Evolutionary conservation across 2,113 vertebrate species (phyloP).

Genomic region (Pristiophorus japonicus): DNA sequence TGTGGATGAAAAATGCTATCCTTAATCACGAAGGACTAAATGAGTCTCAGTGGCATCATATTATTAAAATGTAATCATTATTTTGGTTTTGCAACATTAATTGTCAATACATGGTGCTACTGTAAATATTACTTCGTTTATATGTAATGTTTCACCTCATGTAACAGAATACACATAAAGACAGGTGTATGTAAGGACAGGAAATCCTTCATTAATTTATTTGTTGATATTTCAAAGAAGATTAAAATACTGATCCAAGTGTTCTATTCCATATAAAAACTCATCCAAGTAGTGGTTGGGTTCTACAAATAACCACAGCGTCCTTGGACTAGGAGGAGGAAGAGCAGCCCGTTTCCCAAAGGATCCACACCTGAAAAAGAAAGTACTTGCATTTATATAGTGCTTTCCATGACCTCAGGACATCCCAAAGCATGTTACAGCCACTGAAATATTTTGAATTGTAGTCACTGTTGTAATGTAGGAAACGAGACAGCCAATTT

Average conservation of each 20-base stretch:
- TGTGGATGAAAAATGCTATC: not conserved
- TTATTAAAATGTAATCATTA: not conserved
- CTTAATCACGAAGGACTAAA: not conserved
- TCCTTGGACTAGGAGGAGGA: not conserved
- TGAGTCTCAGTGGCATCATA: not conserved
- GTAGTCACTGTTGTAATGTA: not conserved
- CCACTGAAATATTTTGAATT: not conserved
- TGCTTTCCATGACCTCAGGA: not conserved
- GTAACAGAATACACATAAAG: not conserved
- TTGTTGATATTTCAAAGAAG: not conserved
- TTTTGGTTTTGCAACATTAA: conserved; percentile 15
- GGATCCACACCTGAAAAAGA: not conserved
- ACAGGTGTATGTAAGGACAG: not conserved
- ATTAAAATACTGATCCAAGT: not conserved
- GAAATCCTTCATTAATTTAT: not conserved
- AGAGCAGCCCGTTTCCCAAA: not conserved
- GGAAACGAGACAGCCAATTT: not conserved
- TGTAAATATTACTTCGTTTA: not conserved
- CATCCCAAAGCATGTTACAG: not conserved
- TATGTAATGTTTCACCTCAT: not conserved
- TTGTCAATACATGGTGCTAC: not conserved
- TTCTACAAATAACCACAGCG: not conserved
- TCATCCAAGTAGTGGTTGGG: not conserved
- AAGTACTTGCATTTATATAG: not conserved
- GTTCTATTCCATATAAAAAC: not conserved